Percentiles rank a stretch among this genome's conserved stretches.
Evolutionary conservation across 2,113 vertebrate genomes (phyloP).

Genomic region (Prochilodus magdalenae): DNA sequence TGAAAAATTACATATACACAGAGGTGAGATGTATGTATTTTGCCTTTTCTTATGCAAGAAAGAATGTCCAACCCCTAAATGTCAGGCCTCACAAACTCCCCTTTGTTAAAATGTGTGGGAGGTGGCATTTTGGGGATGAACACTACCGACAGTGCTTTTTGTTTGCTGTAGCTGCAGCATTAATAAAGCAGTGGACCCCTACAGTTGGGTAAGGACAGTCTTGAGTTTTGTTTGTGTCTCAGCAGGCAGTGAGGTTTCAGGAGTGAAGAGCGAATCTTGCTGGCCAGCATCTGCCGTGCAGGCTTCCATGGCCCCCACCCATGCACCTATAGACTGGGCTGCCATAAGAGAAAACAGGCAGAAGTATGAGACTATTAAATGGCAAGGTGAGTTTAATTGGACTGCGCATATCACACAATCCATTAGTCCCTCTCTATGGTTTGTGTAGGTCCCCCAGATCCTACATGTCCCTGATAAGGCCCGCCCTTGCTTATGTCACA

Average conservation of each 20-base stretch:
- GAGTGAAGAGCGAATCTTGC: constrained; percentile 40
- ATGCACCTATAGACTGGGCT: constrained; percentile 83
- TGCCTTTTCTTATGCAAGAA: no score
- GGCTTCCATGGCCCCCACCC: constrained; percentile 6
- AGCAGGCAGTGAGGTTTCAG: constrained; percentile 21
- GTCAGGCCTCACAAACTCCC: no score
- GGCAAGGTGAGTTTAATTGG: constrained; percentile 82
- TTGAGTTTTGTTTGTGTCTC: background rate
- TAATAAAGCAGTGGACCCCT: background rate
- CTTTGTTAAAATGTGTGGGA: no score
- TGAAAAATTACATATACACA: no score
- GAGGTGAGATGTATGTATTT: no score
- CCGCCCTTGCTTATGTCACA: no score
- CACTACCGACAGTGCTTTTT: background rate
- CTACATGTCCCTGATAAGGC: no score
- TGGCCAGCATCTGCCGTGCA: constrained; percentile 64
- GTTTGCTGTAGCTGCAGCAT: background rate
- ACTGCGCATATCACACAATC: no score
- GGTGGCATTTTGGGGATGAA: background rate
- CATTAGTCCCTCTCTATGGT: no score
- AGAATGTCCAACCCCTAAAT: no score
- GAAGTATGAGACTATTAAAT: constrained; percentile 88
- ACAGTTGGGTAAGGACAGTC: background rate
- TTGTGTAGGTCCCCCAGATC: no score
- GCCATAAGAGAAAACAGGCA: constrained; percentile 82